Conservation (phyloP, 2,888 invertebrate genomes). For the Hoplodrina ambigua region DNA sequence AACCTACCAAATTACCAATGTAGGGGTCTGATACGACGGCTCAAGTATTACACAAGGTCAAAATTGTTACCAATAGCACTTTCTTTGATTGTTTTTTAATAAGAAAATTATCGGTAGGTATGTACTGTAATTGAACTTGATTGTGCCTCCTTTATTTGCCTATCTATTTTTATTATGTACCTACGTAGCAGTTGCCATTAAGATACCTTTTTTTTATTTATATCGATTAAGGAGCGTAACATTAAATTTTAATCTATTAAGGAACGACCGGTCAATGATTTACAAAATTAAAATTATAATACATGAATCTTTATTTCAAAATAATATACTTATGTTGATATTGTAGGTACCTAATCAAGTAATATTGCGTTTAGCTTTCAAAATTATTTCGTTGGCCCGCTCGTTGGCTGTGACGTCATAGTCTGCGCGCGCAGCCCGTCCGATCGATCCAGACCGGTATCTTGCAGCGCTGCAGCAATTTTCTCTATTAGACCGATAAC, state of each 20-base stretch:
- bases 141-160: neutral
- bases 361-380: constrained; percentile 72
- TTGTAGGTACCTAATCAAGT: constrained; percentile 55
- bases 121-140: too few species aligned
- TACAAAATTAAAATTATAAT: constrained; percentile 32
- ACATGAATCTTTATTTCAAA: constrained; percentile 43
- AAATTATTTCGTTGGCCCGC: constrained; percentile 78
- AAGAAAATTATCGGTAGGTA: neutral
- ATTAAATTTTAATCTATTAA: neutral
- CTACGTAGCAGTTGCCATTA: neutral
- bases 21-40: neutral
- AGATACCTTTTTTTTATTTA: neutral
- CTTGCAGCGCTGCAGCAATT: constrained; percentile 81
- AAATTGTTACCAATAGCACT: too few species aligned
- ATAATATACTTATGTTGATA: constrained; percentile 50
- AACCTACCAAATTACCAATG: too few species aligned
- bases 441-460: constrained; percentile 82
- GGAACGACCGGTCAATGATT: neutral
- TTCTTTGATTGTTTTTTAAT: neutral
- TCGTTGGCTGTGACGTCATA: constrained; percentile 86
- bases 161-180: neutral
- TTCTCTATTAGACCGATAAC: constrained; percentile 62
- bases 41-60: constrained; percentile 18
- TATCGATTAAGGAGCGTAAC: neutral
- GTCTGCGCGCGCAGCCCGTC: constrained; percentile 83